Evolutionary conservation across 2,113 vertebrate species (phyloP).

Genomic region (Pardalotus punctatus): DNA sequence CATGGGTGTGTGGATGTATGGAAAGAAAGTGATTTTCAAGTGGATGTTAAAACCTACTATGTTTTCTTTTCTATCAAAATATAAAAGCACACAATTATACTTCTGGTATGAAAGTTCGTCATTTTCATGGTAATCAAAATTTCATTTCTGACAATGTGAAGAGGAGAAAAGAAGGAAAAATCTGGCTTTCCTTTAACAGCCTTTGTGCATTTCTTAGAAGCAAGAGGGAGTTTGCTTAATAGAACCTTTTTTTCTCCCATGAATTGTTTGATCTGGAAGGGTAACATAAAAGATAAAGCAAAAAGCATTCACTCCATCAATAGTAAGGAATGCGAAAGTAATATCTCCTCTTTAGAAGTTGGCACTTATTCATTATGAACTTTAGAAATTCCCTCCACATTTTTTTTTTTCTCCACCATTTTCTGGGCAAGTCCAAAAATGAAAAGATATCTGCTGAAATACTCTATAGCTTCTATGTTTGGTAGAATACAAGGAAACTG

Average conservation of each 20-base stretch:
- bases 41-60: not conserved
- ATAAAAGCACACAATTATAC: not conserved
- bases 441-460: not conserved
- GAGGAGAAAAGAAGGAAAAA: not conserved
- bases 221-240: not conserved
- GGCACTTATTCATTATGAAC: not conserved
- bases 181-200: not conserved
- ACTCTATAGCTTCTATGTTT: not conserved
- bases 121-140: not conserved
- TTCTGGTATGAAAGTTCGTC: not conserved
- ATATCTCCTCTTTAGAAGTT: not conserved
- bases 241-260: not conserved
- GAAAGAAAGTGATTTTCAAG: not conserved
- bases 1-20: fast-evolving
- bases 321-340: not conserved
- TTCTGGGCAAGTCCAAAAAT: not conserved
- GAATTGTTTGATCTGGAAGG: not conserved
- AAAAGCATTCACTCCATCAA: not conserved
- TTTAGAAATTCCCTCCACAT: not conserved
- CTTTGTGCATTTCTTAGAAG: not conserved
- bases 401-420: not conserved
- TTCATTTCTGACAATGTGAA: not conserved
- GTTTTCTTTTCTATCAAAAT: not conserved
- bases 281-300: not conserved
- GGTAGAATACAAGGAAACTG: not conserved